phyloP scores from a whole-genome alignment of 1,140 invertebrate genomes.

The Habropoda laboriosa region DNA sequence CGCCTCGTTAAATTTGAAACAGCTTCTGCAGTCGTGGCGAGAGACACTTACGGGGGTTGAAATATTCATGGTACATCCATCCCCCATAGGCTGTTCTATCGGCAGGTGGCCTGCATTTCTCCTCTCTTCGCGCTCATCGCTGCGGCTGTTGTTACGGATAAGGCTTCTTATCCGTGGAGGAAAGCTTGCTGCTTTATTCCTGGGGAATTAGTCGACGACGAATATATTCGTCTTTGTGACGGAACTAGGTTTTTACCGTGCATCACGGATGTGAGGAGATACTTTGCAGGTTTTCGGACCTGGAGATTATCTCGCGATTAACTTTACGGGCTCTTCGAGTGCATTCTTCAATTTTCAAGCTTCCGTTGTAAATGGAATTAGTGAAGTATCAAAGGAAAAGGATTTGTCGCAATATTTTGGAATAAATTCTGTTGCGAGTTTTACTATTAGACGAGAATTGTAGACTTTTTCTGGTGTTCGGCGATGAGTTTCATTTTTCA shows the following conservation, averaged over 20 bases:
- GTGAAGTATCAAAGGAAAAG: background rate
- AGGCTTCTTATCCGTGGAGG: too few species aligned
- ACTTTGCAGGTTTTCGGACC: background rate
- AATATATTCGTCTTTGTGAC: background rate
- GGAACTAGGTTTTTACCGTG: background rate
- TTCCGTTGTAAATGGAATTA: background rate
- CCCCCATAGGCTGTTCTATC: conserved; percentile 1
- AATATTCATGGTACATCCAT: conserved; percentile 67
- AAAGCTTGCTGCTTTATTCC: background rate
- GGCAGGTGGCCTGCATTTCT: conserved; percentile 28
- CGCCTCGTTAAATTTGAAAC: conserved; percentile 64
- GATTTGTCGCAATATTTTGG: too few species aligned
- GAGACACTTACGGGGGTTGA: conserved; percentile 66
- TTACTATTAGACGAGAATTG: too few species aligned
- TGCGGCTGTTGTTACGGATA: background rate
- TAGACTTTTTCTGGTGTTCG: too few species aligned
- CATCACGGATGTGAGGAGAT: too few species aligned
- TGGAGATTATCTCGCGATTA: background rate
- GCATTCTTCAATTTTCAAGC: background rate
- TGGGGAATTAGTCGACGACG: background rate
- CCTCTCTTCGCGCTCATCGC: background rate
- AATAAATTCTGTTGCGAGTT: too few species aligned
- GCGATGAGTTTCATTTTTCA: too few species aligned
- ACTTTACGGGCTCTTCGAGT: background rate
- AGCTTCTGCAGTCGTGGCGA: conserved; percentile 33